Evolutionary conservation across 2,888 invertebrate genomes (phyloP).

Genomic region (Theristus sp.): DNA sequence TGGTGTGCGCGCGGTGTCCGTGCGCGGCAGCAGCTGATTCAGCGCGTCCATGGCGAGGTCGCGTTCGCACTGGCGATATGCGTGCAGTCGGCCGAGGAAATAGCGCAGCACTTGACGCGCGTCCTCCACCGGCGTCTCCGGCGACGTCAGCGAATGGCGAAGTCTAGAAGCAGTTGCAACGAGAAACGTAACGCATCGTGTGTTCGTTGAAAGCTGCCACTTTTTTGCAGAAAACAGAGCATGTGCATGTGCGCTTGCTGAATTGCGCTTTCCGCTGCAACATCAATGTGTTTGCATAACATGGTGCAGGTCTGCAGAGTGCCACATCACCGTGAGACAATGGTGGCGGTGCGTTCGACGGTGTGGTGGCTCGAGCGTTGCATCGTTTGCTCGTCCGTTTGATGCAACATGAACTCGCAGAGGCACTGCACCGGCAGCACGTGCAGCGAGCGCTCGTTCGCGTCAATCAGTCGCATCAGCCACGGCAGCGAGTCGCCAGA

Average conservation of each 20-base stretch:
- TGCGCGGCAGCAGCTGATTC: not conserved
- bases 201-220: too few relatives aligned
- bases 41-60: not conserved
- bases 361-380: too few relatives aligned
- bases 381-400: conserved; percentile 16
- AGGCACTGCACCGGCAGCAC: conserved; percentile 89
- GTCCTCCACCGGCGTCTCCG: conserved; percentile 24
- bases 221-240: too few relatives aligned
- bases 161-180: too few relatives aligned
- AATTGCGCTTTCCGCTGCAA: too few relatives aligned
- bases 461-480: conserved; percentile 78
- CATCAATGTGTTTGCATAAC: too few relatives aligned
- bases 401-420: conserved; percentile 69
- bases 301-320: too few relatives aligned
- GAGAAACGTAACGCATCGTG: too few relatives aligned
- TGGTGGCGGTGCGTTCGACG: too few relatives aligned
- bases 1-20: too few relatives aligned
- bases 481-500: conserved; percentile 87
- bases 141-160: not conserved
- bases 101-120: conserved; percentile 50
- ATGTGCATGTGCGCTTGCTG: too few relatives aligned
- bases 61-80: conserved; percentile 24
- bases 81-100: conserved; percentile 36
- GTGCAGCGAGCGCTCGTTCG: conserved; percentile 66
- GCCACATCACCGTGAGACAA: too few relatives aligned